These are phyloP conservation scores for Hydractinia echinata DNA, from an alignment of 30 jellyfish, hydroid and myxozoan genomes.

Conservation along the genomic window DNA sequence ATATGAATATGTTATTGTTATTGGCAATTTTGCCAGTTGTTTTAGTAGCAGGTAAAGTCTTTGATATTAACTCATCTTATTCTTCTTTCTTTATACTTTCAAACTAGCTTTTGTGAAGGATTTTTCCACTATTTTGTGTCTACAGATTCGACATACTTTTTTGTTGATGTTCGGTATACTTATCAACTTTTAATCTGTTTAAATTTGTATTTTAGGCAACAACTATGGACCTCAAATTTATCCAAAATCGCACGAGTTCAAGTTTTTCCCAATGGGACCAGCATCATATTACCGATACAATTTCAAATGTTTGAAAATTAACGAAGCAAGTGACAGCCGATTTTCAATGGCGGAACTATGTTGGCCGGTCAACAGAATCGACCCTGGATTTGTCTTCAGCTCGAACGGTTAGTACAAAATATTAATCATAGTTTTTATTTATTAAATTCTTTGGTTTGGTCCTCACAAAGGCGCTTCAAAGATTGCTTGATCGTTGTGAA, in stretches of 20 bases:
- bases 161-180: too few relatives aligned
- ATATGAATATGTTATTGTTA: too few relatives aligned
- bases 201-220: too few relatives aligned
- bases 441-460: background rate
- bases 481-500: background rate
- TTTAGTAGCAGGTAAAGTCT: too few relatives aligned
- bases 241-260: conserved; percentile 22
- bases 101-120: too few relatives aligned
- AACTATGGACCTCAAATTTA: conserved; percentile 2
- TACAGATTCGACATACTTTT: too few relatives aligned
- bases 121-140: too few relatives aligned
- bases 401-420: background rate
- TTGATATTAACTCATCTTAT: too few relatives aligned
- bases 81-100: too few relatives aligned
- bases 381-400: conserved; percentile 15
- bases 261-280: background rate
- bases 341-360: background rate
- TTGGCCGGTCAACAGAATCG: background rate
- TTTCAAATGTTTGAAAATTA: background rate
- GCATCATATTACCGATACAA: background rate
- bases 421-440: background rate
- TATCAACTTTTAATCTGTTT: too few relatives aligned
- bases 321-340: conserved; percentile 6
- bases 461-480: background rate
- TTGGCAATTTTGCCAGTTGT: too few relatives aligned